Evolutionary conservation across 2,113 vertebrate species (phyloP).

Genomic region (Glaucomys volans): DNA sequence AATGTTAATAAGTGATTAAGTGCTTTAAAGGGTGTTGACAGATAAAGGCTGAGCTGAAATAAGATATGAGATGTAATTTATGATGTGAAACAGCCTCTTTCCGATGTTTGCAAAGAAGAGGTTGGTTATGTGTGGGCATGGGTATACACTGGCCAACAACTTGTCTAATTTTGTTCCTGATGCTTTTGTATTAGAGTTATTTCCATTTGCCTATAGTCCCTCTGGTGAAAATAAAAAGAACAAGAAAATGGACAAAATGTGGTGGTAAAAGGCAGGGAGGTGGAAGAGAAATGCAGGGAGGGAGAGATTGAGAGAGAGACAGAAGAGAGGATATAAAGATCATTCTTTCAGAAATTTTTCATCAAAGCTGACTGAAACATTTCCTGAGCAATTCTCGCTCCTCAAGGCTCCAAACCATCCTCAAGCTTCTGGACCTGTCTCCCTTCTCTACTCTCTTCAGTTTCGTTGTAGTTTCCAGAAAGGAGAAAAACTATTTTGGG

Average conservation of each 20-base stretch:
- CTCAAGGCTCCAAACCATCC: not conserved
- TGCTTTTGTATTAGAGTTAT: constrained; percentile 16
- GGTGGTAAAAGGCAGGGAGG: not conserved
- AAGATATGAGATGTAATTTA: constrained; percentile 75
- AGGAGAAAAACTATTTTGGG: not conserved
- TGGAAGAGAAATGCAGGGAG: too few relatives aligned
- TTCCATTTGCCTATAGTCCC: not conserved
- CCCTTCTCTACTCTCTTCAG: not conserved
- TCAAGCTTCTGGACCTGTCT: not conserved
- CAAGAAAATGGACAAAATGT: not conserved
- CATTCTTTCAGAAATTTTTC: not conserved
- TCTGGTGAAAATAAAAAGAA: not conserved
- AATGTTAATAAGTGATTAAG: constrained; percentile 78
- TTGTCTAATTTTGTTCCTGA: not conserved
- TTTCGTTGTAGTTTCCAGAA: constrained; percentile 6
- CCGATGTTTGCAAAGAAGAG: constrained; percentile 16
- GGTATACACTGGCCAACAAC: not conserved
- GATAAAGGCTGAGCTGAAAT: constrained; percentile 70
- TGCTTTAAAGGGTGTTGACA: constrained; percentile 74
- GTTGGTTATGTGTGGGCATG: not conserved
- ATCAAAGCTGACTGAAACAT: not conserved
- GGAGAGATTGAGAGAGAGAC: not conserved
- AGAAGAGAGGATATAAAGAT: not conserved
- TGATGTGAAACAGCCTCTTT: constrained; percentile 74
- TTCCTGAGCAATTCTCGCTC: not conserved